Evolutionary conservation across 1,140 invertebrate genomes (phyloP).

Genomic region (Drosophila subpulchrella): DNA sequence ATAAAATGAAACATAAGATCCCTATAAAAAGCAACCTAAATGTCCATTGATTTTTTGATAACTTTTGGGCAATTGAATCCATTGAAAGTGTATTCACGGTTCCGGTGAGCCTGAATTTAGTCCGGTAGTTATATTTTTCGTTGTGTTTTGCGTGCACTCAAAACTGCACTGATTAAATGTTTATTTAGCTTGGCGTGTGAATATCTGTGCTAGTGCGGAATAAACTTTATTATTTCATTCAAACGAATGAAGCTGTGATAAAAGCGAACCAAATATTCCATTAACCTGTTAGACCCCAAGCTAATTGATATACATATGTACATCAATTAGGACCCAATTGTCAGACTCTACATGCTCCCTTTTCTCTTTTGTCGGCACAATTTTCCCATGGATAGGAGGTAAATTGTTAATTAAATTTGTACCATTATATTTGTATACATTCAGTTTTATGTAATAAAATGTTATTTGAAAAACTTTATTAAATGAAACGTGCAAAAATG

Average conservation of each 20-base stretch:
- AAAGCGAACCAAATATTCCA: slow-evolving; percentile 38
- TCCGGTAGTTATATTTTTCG: not conserved
- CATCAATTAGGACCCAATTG: slow-evolving; percentile 35
- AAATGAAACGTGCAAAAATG: slow-evolving; percentile 22
- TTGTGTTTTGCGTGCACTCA: slow-evolving; percentile 2
- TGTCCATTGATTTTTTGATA: not conserved
- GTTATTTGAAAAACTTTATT: slow-evolving; percentile 32
- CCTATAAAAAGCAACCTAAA: too few relatives aligned
- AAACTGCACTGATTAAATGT: slow-evolving; percentile 12
- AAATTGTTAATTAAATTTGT: slow-evolving; percentile 26
- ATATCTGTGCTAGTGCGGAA: slow-evolving; percentile 17
- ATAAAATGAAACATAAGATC: too few relatives aligned
- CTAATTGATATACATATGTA: slow-evolving; percentile 29
- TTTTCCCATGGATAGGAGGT: slow-evolving; percentile 14
- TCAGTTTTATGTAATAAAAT: slow-evolving; percentile 22
- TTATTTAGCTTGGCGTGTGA: slow-evolving; percentile 18
- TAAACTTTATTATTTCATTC: slow-evolving; percentile 19
- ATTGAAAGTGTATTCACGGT: not conserved
- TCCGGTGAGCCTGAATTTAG: not conserved
- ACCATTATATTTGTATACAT: slow-evolving; percentile 14
- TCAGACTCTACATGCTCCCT: slow-evolving; percentile 15
- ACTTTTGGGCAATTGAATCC: not conserved
- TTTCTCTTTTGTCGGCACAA: slow-evolving; percentile 22
- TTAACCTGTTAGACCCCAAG: slow-evolving; percentile 34
- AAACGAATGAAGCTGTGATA: slow-evolving; percentile 38